Conservation (phyloP, 2,113 vertebrate species). For the Edolisoma coerulescens region DNA sequence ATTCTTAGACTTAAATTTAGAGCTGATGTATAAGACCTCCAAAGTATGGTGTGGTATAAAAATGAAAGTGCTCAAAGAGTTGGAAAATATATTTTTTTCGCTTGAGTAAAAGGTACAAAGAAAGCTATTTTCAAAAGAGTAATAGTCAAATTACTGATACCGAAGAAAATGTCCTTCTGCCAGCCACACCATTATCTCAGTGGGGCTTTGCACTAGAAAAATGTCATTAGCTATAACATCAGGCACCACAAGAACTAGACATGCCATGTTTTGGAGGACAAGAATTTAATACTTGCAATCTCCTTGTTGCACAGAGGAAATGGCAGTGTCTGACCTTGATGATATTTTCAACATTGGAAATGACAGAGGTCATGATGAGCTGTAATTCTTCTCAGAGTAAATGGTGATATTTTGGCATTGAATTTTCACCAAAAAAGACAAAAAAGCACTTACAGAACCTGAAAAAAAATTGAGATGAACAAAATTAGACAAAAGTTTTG, state of each 20-base stretch:
- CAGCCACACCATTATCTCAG: conserved; percentile 6
- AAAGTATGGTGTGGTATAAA: not conserved
- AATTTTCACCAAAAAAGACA: not conserved
- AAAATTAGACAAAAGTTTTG: not conserved
- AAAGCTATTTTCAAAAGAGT: not conserved
- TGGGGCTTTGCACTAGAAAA: not conserved
- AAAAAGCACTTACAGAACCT: not conserved
- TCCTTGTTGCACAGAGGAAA: not conserved
- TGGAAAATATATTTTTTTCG: not conserved
- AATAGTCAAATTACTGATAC: not conserved
- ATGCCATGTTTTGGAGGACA: not conserved
- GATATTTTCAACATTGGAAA: not conserved
- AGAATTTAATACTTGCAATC: not conserved
- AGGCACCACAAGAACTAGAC: not conserved
- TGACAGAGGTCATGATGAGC: not conserved
- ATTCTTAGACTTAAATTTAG: not conserved
- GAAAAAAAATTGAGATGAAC: not conserved
- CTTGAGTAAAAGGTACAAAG: not conserved
- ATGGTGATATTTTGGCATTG: not conserved
- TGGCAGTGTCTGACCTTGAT: not conserved
- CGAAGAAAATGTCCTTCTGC: not conserved
- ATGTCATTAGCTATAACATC: not conserved
- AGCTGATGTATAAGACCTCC: not conserved
- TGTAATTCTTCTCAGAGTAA: not conserved
- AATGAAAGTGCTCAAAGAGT: not conserved